Percentiles rank a stretch among this genome's conserved stretches.
phyloP scores from a whole-genome alignment of 2,113 vertebrate species.

The Phrynosoma platyrhinos region DNA sequence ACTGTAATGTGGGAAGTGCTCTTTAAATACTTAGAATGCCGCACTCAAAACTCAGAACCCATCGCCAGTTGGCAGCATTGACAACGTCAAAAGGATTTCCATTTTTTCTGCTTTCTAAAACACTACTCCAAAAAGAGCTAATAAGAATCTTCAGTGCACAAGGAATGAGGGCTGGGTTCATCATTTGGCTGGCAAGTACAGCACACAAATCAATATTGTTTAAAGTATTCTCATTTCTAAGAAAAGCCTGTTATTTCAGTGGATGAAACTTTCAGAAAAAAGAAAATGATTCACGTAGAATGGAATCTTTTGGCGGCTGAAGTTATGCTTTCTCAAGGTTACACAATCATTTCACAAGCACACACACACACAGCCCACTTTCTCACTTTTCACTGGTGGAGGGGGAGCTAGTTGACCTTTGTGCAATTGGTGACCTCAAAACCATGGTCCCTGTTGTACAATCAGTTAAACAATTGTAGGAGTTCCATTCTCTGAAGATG shows the following conservation, averaged over 20 bases:
- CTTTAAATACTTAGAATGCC: neutral
- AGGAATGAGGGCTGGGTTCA: neutral
- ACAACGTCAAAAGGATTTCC: neutral
- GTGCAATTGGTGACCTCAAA: no score
- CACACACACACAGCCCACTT: no score
- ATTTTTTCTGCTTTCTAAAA: neutral
- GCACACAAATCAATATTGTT: constrained; percentile 33
- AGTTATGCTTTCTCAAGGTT: no score
- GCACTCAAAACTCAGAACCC: constrained; percentile 3
- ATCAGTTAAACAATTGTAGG: no score
- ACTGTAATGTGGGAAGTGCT: neutral
- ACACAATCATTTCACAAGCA: no score
- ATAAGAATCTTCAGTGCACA: neutral
- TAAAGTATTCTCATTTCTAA: constrained; percentile 22
- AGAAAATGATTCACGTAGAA: neutral
- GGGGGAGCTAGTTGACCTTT: no score
- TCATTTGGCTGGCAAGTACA: constrained; percentile 21
- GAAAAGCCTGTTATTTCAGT: constrained; percentile 5
- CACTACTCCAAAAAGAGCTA: neutral
- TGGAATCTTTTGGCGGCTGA: no score
- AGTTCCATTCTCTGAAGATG: no score
- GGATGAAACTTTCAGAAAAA: neutral
- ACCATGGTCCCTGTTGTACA: no score
- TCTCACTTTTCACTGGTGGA: no score
- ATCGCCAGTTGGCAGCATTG: constrained; percentile 24